A percentile compares a stretch with the other conserved stretches of the same genome.
Conservation (phyloP, 1,140 invertebrate genomes). For the Listronotus bonariensis region DNA sequence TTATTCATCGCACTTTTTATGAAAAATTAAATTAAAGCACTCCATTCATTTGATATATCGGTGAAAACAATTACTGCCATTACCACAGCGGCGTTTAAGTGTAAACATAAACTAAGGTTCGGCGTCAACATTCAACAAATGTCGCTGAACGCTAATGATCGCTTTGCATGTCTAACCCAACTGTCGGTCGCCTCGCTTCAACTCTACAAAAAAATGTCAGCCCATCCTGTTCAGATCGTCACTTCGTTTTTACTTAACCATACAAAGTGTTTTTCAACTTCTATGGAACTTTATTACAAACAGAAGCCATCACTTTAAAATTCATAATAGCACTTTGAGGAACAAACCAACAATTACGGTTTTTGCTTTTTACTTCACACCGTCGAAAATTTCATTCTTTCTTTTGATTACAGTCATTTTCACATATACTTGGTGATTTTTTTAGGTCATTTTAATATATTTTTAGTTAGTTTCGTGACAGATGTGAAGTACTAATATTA, state of each 20-base stretch:
- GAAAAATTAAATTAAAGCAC: slow-evolving; percentile 27
- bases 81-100: slow-evolving; percentile 26
- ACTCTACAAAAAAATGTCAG: slow-evolving; percentile 8
- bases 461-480: too few species aligned
- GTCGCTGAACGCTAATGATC: slow-evolving; percentile 20
- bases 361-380: slow-evolving; percentile 10
- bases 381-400: slow-evolving; percentile 13
- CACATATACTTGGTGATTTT: slow-evolving; percentile 11
- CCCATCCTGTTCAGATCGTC: slow-evolving; percentile 22
- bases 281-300: background rate
- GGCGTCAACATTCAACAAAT: slow-evolving; percentile 25
- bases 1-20: slow-evolving; percentile 25
- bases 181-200: background rate
- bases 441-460: too few species aligned
- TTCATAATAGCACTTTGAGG: slow-evolving; percentile 16
- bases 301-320: slow-evolving; percentile 18
- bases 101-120: slow-evolving; percentile 32
- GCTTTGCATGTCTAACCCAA: slow-evolving; percentile 20
- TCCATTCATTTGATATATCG: slow-evolving; percentile 26
- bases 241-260: slow-evolving; percentile 19
- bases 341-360: slow-evolving; percentile 16
- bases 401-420: slow-evolving; percentile 28
- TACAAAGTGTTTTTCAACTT: slow-evolving; percentile 25
- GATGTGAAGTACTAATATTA: too few species aligned
- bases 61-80: slow-evolving; percentile 29